Conservation (phyloP, 2,113 vertebrate genomes). For the Bos taurus region ARS-UCD2.0 NC_037336.1:21070501-21071000, state of each 20-base stretch:
- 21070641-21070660: background rate
- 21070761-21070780: background rate
- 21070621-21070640: background rate
- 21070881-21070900: background rate
- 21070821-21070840: background rate
- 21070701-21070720: background rate
- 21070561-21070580: background rate
- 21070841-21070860: background rate
- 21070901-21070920: background rate
- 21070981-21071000: background rate
- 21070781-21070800: background rate
- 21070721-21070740: background rate
- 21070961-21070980: background rate
- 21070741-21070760: background rate
- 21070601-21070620: background rate
- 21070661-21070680: background rate
- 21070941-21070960: background rate
- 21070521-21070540: background rate
- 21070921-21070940: background rate
- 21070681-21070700: background rate
- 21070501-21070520: slow-evolving; percentile 23
- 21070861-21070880: background rate
- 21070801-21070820: background rate
- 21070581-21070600: background rate
- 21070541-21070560: background rate